Evolutionary conservation across 64 coral and sea anemone genomes (phyloP).

Genomic region (Montipora efflorescens): DNA sequence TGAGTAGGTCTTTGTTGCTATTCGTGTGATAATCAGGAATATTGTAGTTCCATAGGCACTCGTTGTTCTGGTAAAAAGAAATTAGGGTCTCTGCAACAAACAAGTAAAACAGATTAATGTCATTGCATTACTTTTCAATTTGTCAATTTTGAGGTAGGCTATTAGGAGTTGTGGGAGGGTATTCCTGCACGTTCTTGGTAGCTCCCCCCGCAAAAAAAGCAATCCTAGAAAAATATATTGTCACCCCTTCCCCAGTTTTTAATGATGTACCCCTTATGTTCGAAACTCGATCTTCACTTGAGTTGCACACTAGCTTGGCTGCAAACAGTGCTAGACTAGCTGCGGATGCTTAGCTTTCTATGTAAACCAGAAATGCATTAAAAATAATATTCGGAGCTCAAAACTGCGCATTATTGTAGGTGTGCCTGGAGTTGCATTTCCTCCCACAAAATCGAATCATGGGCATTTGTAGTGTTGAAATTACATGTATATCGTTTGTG

Average conservation of each 20-base stretch:
- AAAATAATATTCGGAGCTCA: conserved; percentile 17
- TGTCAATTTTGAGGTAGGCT: too few species aligned
- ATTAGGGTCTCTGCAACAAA: conserved; percentile 56
- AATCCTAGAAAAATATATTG: neutral
- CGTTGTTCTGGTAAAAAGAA: conserved; percentile 46
- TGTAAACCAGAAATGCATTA: neutral
- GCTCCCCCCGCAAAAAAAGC: neutral
- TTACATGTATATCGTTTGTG: too few species aligned
- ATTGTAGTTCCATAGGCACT: conserved; percentile 36
- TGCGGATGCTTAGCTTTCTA: neutral
- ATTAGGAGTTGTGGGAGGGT: neutral
- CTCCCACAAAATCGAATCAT: too few species aligned
- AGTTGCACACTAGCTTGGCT: neutral
- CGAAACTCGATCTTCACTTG: neutral
- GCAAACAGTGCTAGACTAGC: neutral
- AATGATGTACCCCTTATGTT: neutral
- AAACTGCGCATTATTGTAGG: conserved; percentile 30
- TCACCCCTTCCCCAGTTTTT: neutral
- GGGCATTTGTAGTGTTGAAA: too few species aligned
- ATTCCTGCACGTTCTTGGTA: neutral
- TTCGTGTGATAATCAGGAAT: conserved; percentile 6
- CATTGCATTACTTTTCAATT: neutral
- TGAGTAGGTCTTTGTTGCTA: conserved; percentile 32
- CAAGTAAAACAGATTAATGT: conserved; percentile 26
- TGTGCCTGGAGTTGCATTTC: neutral